Percentiles rank a stretch among this genome's conserved stretches.
These are phyloP conservation scores for Tetheella fluctuosa DNA, from an alignment of 2,888 invertebrate genomes.

Conservation along the genomic window DNA sequence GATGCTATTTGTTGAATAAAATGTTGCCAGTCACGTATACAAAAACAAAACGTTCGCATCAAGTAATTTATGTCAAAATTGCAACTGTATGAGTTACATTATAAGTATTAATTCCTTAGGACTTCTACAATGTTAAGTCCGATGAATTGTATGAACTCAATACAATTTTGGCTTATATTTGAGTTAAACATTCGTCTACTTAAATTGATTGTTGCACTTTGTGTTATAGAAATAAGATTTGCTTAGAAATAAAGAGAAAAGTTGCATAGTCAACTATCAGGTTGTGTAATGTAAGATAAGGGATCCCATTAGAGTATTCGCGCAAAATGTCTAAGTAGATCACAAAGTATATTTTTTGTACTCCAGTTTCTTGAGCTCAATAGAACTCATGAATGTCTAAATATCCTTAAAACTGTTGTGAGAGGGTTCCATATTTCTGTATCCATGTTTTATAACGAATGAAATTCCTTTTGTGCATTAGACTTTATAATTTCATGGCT, in stretches of 20 bases:
- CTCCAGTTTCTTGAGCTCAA: background rate
- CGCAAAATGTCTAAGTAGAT: constrained; percentile 22
- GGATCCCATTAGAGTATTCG: constrained; percentile 20
- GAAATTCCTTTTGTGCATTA: background rate
- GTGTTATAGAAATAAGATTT: constrained; percentile 57
- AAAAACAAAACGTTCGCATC: background rate
- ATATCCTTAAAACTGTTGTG: background rate
- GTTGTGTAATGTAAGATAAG: constrained; percentile 72
- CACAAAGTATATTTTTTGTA: constrained; percentile 7
- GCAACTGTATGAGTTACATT: constrained; percentile 35
- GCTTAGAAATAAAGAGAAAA: constrained; percentile 62
- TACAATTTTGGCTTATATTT: constrained; percentile 37
- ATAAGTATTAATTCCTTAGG: constrained; percentile 32
- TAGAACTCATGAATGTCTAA: background rate
- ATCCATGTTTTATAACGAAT: background rate
- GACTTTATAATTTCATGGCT: background rate
- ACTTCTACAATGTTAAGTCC: constrained; percentile 44
- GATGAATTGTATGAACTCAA: constrained; percentile 22
- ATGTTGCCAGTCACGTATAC: no score
- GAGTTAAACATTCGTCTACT: background rate
- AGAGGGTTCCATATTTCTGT: background rate
- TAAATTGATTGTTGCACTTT: constrained; percentile 44
- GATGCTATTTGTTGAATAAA: no score
- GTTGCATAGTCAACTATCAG: constrained; percentile 70
- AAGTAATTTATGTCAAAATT: constrained; percentile 13